Evolutionary conservation across 2,113 vertebrate species (phyloP).

Genomic region (Noctilio leporinus): DNA sequence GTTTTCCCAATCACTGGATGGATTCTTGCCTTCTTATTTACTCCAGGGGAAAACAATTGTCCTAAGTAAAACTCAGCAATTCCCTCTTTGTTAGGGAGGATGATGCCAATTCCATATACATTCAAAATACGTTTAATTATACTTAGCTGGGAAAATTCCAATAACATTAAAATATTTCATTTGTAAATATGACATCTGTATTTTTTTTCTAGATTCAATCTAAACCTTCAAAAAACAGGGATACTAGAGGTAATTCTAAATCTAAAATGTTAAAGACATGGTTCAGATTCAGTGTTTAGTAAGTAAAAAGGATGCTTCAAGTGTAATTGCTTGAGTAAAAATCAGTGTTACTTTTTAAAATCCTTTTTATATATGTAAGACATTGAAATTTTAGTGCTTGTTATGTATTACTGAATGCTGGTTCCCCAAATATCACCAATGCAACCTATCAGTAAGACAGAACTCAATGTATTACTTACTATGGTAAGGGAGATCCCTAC

Average conservation of each 20-base stretch:
- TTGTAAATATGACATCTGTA: neutral
- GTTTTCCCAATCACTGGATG: neutral
- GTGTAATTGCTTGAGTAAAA: neutral
- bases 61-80: neutral
- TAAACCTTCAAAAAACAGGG: slow-evolving; percentile 32
- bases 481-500: neutral
- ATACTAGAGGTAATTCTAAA: slow-evolving; percentile 23
- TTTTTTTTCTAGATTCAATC: slow-evolving; percentile 37
- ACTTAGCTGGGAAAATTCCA: neutral
- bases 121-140: neutral
- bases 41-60: neutral
- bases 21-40: neutral
- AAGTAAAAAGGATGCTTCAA: neutral
- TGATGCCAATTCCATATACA: neutral
- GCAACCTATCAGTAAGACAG: neutral
- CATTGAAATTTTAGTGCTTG: slow-evolving; percentile 1
- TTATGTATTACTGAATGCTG: neutral
- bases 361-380: neutral
- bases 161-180: slow-evolving; percentile 22
- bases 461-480: neutral
- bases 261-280: neutral
- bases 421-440: neutral
- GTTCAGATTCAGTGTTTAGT: slow-evolving; percentile 16
- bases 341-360: neutral
- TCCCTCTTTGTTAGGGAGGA: neutral